Evolutionary conservation across 2,888 invertebrate species (phyloP).

Genomic region (Diarsia dahlii): DNA sequence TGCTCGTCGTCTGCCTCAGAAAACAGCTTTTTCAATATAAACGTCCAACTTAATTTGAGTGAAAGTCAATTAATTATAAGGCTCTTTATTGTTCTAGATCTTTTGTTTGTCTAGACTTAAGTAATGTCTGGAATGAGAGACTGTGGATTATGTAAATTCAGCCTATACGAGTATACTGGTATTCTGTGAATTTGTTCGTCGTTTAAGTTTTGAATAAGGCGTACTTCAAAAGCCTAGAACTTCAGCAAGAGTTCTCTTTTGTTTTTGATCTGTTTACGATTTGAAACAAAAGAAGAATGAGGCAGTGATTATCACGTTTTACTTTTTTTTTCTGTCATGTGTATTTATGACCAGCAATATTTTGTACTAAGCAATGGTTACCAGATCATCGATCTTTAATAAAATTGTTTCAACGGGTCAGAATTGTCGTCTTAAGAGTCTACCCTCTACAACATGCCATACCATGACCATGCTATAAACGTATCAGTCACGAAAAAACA

Average conservation of each 20-base stretch:
- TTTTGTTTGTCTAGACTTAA: slow-evolving; percentile 52
- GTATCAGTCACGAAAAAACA: no score
- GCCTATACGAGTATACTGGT: slow-evolving; percentile 9
- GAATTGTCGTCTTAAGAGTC: neutral
- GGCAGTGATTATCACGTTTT: neutral
- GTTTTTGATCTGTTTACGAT: neutral
- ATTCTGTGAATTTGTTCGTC: slow-evolving; percentile 18
- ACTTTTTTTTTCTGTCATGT: neutral
- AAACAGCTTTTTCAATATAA: slow-evolving; percentile 11
- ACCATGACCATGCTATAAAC: no score
- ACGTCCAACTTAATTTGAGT: slow-evolving; percentile 32
- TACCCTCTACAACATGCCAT: no score
- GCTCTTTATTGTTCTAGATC: slow-evolving; percentile 34
- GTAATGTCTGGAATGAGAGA: slow-evolving; percentile 34
- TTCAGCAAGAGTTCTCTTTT: neutral
- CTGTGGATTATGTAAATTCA: slow-evolving; percentile 45
- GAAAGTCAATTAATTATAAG: slow-evolving; percentile 48
- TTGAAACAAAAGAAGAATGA: neutral
- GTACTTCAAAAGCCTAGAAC: slow-evolving; percentile 3
- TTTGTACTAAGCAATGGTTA: neutral
- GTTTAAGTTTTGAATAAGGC: slow-evolving; percentile 4
- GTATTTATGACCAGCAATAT: neutral
- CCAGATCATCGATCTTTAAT: no score
- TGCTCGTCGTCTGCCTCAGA: neutral
- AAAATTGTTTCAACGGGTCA: neutral